Percentiles rank a stretch among this genome's conserved stretches.
These are phyloP conservation scores for Anas acuta DNA, from an alignment of 2,797 vertebrate species.

Conservation along the genomic window DNA sequence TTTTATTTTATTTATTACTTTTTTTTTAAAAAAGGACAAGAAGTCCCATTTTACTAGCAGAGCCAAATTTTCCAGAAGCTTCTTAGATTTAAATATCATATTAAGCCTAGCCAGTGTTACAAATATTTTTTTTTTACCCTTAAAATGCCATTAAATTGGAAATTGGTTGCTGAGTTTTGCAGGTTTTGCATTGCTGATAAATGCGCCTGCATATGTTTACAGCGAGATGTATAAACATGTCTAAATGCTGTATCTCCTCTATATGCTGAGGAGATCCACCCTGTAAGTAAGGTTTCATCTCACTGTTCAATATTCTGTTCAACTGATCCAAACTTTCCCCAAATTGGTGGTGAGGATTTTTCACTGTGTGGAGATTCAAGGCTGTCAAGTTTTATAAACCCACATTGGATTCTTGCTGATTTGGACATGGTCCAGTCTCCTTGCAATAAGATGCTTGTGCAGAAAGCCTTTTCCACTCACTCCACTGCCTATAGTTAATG, in stretches of 20 bases:
- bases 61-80: background rate
- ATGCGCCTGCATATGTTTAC: background rate
- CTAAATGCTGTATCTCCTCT: background rate
- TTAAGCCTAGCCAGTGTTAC: background rate
- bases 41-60: background rate
- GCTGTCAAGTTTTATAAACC: background rate
- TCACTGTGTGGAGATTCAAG: background rate
- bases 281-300: background rate
- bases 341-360: background rate
- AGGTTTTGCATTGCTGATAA: background rate
- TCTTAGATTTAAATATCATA: background rate
- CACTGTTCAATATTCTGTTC: background rate
- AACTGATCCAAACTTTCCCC: background rate
- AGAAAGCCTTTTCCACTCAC: background rate
- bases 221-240: background rate
- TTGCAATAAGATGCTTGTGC: background rate
- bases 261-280: background rate
- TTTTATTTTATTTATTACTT: too few relatives aligned
- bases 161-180: background rate
- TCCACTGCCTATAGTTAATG: background rate
- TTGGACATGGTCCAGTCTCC: background rate
- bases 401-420: background rate
- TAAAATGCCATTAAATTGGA: background rate
- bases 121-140: background rate
- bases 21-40: background rate